Conservation (phyloP, 2,797 vertebrate species). For the Ctenopoma multispine region DNA sequence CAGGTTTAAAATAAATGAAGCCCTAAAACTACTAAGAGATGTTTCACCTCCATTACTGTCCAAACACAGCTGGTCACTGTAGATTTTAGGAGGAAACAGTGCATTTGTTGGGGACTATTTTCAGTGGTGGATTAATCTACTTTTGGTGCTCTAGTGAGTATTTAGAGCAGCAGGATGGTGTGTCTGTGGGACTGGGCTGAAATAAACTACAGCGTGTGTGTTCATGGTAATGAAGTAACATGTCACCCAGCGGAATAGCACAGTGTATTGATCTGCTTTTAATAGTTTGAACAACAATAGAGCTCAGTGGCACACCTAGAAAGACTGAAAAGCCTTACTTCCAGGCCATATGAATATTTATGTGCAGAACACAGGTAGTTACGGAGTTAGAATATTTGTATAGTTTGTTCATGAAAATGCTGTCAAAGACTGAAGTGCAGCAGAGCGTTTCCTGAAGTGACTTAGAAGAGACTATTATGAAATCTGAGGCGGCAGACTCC, state of each 20-base stretch:
- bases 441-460: conserved; percentile 76
- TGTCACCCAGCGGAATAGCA: background rate
- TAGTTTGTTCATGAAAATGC: background rate
- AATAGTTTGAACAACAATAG: no score
- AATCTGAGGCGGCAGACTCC: conserved; percentile 33
- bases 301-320: background rate
- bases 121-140: background rate
- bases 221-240: conserved; percentile 7
- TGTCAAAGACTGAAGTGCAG: conserved; percentile 81
- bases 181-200: background rate
- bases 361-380: background rate
- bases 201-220: background rate
- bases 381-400: background rate
- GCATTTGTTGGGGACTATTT: background rate
- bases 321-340: background rate
- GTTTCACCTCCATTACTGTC: background rate
- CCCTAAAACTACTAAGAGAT: no score
- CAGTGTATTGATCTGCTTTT: background rate
- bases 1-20: no score
- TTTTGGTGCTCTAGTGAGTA: background rate
- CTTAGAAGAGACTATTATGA: conserved; percentile 61
- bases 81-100: background rate
- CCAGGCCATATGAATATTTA: conserved; percentile 12
- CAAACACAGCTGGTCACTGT: background rate
- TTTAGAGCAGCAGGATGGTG: background rate